phyloP scores from a whole-genome alignment of 1,140 invertebrate species.

The Brachystomella parvula region DNA sequence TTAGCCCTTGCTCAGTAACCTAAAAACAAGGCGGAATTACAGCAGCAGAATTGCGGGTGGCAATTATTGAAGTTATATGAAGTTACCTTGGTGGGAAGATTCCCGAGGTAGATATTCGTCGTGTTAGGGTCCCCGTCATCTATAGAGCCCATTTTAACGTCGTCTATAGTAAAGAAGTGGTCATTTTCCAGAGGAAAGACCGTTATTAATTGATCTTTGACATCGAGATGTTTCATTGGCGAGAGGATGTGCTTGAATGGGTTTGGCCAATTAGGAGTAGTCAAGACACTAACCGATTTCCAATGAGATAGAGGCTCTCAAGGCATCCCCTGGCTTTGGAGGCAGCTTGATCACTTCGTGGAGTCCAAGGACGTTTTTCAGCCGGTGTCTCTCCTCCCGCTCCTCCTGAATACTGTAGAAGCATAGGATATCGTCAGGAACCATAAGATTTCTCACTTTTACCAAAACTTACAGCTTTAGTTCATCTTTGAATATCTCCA shows the following conservation, averaged over 20 bases:
- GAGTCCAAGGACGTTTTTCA: constrained; percentile 49
- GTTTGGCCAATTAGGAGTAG: constrained; percentile 17
- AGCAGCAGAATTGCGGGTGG: constrained; percentile 32
- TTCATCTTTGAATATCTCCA: constrained; percentile 95
- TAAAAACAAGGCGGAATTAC: no score
- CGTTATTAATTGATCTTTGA: constrained; percentile 31
- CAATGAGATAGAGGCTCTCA: constrained; percentile 36
- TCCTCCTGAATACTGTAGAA: constrained; percentile 83
- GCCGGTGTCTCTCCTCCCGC: constrained; percentile 79
- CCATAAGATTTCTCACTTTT: not conserved
- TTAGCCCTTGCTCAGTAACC: constrained; percentile 93
- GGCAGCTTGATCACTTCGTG: constrained; percentile 40
- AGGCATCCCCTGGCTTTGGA: constrained; percentile 39
- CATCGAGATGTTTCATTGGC: not conserved
- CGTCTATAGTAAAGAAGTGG: constrained; percentile 35
- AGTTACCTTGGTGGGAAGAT: constrained; percentile 86
- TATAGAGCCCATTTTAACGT: constrained; percentile 40
- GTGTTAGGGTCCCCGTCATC: constrained; percentile 81
- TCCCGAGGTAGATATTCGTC: constrained; percentile 95
- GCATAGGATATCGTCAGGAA: not conserved
- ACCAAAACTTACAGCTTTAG: constrained; percentile 61
- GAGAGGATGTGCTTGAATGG: not conserved
- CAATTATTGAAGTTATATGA: constrained; percentile 31
- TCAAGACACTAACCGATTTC: constrained; percentile 38
- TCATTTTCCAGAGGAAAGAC: constrained; percentile 33